Evolutionary conservation across 2,797 vertebrate genomes (phyloP), one percentile per base, ranked within the genome.

Genomic region (Alouatta caraya): DNA sequence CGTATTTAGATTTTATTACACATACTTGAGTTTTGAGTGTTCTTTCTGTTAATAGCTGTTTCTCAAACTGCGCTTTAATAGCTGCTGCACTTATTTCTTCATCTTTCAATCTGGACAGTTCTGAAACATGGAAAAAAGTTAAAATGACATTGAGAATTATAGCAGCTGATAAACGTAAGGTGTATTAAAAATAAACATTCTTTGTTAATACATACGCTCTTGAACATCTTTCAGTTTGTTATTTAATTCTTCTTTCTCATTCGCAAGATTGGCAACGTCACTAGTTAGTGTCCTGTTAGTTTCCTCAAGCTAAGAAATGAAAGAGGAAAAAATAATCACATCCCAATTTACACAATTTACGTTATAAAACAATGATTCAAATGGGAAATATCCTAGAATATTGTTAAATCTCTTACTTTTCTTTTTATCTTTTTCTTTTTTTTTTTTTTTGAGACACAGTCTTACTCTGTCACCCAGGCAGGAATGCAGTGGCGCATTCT

Each of bases 211-310:
- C 99, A 98, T 98, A 99, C 99, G 98, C 78, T 99, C 99, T 97
- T 99, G 99, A 75, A 98, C 95, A 52, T 99, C 99, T 98, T 99
- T 99, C 87, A 99, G 96, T 98, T 99, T 99, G 98, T 99, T 99
- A 98, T 99, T 99, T 93, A 99, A 98, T 52, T 99, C 99, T 98
- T 99, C 99, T 94, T 99, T 99, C 98, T 99, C 99, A 80, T 98
- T 99, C 92, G 99, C 99, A 97, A 99, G 99, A 98, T 99, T 99
- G 88, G 99, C 99, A 85, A 99, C 99, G 92, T 99, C 99, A 96
- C 99, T 99, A 0, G 99, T 99, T 96, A 99, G 98, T 5, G 99
- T 99, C 98, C 99, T 99, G 89, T 99, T 99, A 5, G 99, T 99
- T 98, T 99, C 99, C 97, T 99, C 99, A 98, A 99, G 98, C 99